These are phyloP conservation scores for Rutilus rutilus DNA, from an alignment of 2,113 vertebrate species.

Conservation along the genomic window DNA sequence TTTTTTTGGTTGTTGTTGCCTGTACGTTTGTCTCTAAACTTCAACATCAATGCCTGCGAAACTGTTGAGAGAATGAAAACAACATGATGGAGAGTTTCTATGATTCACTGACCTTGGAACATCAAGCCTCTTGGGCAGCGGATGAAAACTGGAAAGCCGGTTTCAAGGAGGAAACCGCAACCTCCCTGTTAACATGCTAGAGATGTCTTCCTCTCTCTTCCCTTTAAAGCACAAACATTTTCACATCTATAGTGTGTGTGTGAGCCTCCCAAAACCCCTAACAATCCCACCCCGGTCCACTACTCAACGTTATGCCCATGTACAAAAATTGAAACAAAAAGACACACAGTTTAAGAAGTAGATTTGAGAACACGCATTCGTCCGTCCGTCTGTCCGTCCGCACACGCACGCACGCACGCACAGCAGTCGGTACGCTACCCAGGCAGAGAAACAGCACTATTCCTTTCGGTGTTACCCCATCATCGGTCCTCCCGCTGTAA, in stretches of 20 bases:
- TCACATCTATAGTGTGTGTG: constrained; percentile 40
- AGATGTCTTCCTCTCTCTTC: constrained; percentile 38
- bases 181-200: not conserved
- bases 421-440: constrained; percentile 41
- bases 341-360: constrained; percentile 44
- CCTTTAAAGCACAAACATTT: constrained; percentile 50
- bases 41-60: constrained; percentile 52
- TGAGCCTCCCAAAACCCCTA: constrained; percentile 11
- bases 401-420: constrained; percentile 44
- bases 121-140: not conserved
- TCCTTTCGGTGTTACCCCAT: constrained; percentile 30
- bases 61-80: constrained; percentile 38
- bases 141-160: constrained; percentile 15
- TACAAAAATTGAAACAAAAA: constrained; percentile 47
- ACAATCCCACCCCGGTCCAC: not conserved
- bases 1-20: not conserved
- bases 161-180: constrained; percentile 1
- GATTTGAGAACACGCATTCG: constrained; percentile 35
- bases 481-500: constrained; percentile 51
- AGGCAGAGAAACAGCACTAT: constrained; percentile 32
- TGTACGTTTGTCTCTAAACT: not conserved
- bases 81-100: constrained; percentile 2
- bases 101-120: constrained; percentile 14
- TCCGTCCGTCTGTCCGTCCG: not conserved
- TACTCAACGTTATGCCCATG: constrained; percentile 34